Percentiles rank a stretch among this genome's conserved stretches.
These are phyloP conservation scores for Manacus vitellinus DNA, from an alignment of 2,113 vertebrate species.

Conservation along the genomic window DNA sequence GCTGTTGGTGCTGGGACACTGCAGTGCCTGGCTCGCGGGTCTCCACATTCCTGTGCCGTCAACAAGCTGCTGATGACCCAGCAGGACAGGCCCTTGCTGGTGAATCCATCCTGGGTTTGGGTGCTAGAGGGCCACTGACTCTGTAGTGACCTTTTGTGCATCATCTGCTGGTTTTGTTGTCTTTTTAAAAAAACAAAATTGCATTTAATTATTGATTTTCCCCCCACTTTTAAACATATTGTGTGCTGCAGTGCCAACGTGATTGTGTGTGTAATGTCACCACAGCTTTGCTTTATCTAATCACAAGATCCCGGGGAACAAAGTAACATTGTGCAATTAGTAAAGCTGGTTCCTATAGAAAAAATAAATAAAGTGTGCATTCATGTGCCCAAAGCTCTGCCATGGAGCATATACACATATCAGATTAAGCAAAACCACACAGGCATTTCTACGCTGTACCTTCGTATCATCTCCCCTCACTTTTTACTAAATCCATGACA, in stretches of 20 bases:
- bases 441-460: neutral
- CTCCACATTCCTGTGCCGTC: neutral
- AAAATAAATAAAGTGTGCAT: neutral
- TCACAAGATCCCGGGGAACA: neutral
- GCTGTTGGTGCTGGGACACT: neutral
- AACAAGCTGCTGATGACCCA: neutral
- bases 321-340: neutral
- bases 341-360: neutral
- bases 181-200: neutral
- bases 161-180: neutral
- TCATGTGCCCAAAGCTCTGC: neutral
- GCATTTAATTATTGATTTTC: neutral
- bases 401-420: rapidly evolving
- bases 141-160: neutral
- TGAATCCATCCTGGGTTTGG: rapidly evolving
- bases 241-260: neutral
- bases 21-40: rapidly evolving
- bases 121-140: neutral
- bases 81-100: neutral
- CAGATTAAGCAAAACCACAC: neutral
- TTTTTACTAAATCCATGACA: rapidly evolving
- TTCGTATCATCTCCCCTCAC: neutral
- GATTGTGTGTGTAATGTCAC: neutral
- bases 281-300: neutral
- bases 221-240: neutral